phyloP scores from a whole-genome alignment of 2,888 invertebrate species.

The Protophormia terraenovae region DNA sequence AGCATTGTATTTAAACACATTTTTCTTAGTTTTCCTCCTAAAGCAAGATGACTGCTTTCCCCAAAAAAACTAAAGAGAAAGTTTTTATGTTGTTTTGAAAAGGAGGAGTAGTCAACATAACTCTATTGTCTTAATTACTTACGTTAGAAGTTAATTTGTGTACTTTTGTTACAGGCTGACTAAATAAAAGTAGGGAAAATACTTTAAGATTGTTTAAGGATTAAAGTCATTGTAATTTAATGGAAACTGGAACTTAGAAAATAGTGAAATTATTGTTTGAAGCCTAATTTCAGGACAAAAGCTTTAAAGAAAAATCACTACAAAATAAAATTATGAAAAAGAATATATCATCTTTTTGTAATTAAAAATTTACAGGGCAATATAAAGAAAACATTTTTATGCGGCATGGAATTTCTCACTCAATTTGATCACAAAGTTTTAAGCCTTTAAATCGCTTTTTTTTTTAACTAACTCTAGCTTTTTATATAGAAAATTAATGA shows the following conservation, averaged over 20 bases:
- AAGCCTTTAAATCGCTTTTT: too few relatives aligned
- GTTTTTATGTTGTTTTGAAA: slow-evolving; percentile 28
- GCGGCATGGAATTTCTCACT: too few relatives aligned
- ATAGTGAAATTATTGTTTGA: too few relatives aligned
- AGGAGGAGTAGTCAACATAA: slow-evolving; percentile 51
- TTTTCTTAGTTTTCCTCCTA: background rate
- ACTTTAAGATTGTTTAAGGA: background rate
- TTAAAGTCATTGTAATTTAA: background rate
- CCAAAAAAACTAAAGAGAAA: slow-evolving; percentile 17
- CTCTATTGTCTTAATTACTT: slow-evolving; percentile 64
- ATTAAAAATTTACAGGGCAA: too few relatives aligned
- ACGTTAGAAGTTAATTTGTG: slow-evolving; percentile 62
- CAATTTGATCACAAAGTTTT: too few relatives aligned
- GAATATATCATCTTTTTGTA: too few relatives aligned
- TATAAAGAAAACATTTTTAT: too few relatives aligned
- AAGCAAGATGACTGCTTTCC: background rate
- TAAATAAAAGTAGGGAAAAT: background rate
- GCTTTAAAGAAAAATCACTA: too few relatives aligned
- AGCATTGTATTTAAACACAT: background rate
- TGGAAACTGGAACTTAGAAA: background rate
- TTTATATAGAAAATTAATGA: too few relatives aligned
- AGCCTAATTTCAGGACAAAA: too few relatives aligned
- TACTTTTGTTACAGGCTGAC: slow-evolving; percentile 26
- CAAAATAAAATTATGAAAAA: too few relatives aligned
- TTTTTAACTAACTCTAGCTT: too few relatives aligned